Percentiles rank a stretch among this genome's conserved stretches.
Evolutionary conservation across 1,140 invertebrate genomes (phyloP).

Genomic region (Acromyrmex charruanus): DNA sequence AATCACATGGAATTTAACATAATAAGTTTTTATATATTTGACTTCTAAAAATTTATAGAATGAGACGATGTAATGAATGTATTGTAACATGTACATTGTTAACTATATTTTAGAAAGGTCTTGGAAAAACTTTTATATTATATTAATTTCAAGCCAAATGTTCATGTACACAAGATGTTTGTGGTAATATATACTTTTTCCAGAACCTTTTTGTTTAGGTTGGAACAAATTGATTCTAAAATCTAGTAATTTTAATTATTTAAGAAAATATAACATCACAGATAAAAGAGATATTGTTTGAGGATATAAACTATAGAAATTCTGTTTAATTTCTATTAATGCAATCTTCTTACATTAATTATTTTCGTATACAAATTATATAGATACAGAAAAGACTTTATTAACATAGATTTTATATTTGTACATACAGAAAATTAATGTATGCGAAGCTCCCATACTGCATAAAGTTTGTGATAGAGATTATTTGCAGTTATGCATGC

Average conservation of each 20-base stretch:
- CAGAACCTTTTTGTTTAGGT: conserved; percentile 8
- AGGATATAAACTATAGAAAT: conserved; percentile 14
- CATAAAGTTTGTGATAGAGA: conserved; percentile 14
- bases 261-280: conserved; percentile 39
- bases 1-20: conserved; percentile 34
- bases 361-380: conserved; percentile 47
- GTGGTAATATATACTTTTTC: conserved; percentile 1
- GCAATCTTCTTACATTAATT: conserved; percentile 43
- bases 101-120: conserved; percentile 16
- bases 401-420: conserved; percentile 85
- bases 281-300: conserved; percentile 19
- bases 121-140: conserved; percentile 28
- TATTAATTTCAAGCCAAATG: conserved; percentile 38
- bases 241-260: conserved; percentile 30
- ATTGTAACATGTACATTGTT: conserved; percentile 30
- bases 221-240: conserved; percentile 35
- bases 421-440: conserved; percentile 73
- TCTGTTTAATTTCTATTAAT: conserved; percentile 15
- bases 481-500: neutral
- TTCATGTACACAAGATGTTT: neutral
- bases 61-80: neutral
- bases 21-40: conserved; percentile 56
- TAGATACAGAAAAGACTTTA: conserved; percentile 88
- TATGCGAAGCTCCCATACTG: conserved; percentile 30
- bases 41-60: conserved; percentile 10